phyloP scores from a whole-genome alignment of 2,113 vertebrate species.

The Leptodactylus fuscus region DNA sequence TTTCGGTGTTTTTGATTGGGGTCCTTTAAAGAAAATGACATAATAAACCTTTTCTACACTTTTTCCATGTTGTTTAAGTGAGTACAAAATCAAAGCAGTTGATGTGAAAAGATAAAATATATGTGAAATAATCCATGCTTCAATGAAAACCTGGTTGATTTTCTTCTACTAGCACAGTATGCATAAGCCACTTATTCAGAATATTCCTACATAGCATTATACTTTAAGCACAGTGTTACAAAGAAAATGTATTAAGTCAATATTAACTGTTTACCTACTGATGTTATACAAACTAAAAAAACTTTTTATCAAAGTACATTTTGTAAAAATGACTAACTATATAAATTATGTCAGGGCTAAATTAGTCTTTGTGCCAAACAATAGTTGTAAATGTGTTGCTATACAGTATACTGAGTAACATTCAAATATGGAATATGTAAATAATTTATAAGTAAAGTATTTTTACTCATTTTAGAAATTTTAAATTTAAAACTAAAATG shows the following conservation, averaged over 20 bases:
- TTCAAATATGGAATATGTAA: too few species aligned
- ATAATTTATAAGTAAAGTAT: too few species aligned
- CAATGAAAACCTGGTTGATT: conserved; percentile 65
- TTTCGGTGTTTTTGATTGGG: conserved; percentile 43
- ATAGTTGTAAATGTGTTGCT: too few species aligned
- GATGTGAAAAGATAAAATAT: conserved; percentile 72
- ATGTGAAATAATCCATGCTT: conserved; percentile 70
- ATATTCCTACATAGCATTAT: neutral
- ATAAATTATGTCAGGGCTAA: too few species aligned
- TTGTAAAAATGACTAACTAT: too few species aligned
- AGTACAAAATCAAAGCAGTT: conserved; percentile 68
- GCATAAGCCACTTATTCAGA: neutral
- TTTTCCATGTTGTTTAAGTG: conserved; percentile 62
- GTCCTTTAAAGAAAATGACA: conserved; percentile 47
- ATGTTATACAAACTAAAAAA: neutral
- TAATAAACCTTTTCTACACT: conserved; percentile 36
- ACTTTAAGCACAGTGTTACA: neutral
- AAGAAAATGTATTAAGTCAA: neutral
- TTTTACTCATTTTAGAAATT: too few species aligned
- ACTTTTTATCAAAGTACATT: too few species aligned
- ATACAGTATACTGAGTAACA: too few species aligned
- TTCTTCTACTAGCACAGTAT: conserved; percentile 19
- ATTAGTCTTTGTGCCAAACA: too few species aligned
- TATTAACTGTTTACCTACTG: neutral
- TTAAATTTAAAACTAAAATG: too few species aligned